phyloP scores from a whole-genome alignment of 2,113 vertebrate species.

The Maccullochella peelii region DNA sequence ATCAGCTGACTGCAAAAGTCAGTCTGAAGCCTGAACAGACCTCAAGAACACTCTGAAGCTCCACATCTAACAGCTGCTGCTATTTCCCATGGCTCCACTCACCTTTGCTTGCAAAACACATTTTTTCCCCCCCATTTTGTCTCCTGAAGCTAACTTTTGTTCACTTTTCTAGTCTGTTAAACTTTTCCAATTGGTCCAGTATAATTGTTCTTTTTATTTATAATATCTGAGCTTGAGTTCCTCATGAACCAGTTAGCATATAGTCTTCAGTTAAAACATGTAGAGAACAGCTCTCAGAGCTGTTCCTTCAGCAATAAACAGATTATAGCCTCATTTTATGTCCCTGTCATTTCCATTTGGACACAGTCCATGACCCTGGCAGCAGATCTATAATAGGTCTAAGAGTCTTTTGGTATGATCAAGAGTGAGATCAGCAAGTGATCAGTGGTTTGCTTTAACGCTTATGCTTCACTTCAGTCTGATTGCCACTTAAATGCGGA shows the following conservation, averaged over 20 bases:
- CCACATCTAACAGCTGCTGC: background rate
- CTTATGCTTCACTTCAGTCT: conserved; percentile 48
- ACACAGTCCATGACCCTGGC: conserved; percentile 22
- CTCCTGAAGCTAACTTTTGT: background rate
- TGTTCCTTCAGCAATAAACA: conserved; percentile 29
- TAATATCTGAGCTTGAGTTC: background rate
- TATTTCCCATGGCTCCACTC: background rate
- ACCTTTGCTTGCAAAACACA: background rate
- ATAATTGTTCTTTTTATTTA: background rate
- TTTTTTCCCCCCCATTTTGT: background rate
- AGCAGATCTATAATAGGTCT: conserved; percentile 51
- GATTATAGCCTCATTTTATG: conserved; percentile 40
- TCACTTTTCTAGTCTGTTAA: background rate
- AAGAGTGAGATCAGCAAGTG: conserved; percentile 59
- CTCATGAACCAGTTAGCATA: background rate
- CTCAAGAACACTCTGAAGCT: background rate
- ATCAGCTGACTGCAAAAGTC: conserved; percentile 7
- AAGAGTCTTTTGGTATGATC: conserved; percentile 52
- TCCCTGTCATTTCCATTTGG: conserved; percentile 48
- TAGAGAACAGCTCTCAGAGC: background rate
- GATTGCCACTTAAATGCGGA: conserved; percentile 63
- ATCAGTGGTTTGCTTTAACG: conserved; percentile 58
- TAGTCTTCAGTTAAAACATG: conserved; percentile 16
- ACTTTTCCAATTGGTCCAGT: background rate
- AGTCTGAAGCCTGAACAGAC: background rate